Base-by-base conservation (phyloP, 2,888 invertebrate genomes). In the Drosophila peninsularis region DNA sequence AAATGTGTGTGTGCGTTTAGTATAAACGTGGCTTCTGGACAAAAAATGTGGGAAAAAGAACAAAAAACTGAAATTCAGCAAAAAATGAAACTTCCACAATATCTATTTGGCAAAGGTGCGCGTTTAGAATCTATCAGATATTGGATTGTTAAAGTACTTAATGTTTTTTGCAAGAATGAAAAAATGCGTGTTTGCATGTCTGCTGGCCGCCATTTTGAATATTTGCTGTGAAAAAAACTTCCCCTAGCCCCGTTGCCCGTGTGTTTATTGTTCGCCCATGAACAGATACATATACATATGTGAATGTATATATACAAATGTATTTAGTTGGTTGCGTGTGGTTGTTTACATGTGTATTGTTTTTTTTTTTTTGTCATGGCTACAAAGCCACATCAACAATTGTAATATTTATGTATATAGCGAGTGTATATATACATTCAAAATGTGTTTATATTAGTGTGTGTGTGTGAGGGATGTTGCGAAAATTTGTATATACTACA, bases 181-280 rank as follows among this genome's bases (percentile, higher is more conserved):
- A 67, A 85, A 74, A 73, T 78, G 68, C 76, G 77, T 72, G 75
- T 52, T 71, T 68, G 69, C 64, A 65, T 65, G 72, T 78, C 73
- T 66, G 53, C 47, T 53, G 60, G 66, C 53, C 88, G 84, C 84
- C 84, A 84, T 84, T 77, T 84, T 84, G 88, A 75, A 85, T 80
- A 78, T 82, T 69, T 71, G 60, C 66, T 58, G 53, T 56, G 45
- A 60, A 57, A 50, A 50, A 19, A 34, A 41, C 34, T 50, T 45
- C 52, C 58, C 64, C 53, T 47, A 32, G 27, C 69, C 60, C 49
- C 61, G 62, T 50, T 47, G 30, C 58, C 56, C 37, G 53, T 65
- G 58, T 78, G 55, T 73, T 76, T 71, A 64, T 78, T 76, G 69
- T 76, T 69, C 56, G 69, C 65, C 65, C 53, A 73, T 57, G 30